phyloP scores from a whole-genome alignment of 2,113 vertebrate species.

The Tichodroma muraria region DNA sequence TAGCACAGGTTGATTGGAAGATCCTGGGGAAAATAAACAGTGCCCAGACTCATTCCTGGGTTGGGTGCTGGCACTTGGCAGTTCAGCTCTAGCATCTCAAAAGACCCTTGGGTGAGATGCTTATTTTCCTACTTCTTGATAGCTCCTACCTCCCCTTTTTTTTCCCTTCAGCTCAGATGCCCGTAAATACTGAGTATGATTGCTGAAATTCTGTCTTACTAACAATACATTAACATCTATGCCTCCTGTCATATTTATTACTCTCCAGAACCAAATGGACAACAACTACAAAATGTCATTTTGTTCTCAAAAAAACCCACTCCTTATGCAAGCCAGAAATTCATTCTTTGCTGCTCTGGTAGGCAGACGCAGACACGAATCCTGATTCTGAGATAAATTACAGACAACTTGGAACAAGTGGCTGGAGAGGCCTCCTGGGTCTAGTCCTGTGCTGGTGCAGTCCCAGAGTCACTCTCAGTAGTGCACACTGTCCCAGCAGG shows the following conservation, averaged over 20 bases:
- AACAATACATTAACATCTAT: neutral
- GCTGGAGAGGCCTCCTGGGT: neutral
- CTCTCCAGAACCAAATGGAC: neutral
- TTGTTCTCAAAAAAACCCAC: neutral
- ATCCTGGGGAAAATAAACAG: neutral
- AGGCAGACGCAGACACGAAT: neutral
- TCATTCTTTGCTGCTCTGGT: neutral
- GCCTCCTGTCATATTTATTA: neutral
- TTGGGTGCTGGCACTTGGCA: neutral
- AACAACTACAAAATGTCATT: neutral
- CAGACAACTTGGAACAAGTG: neutral
- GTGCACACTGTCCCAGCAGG: accelerated
- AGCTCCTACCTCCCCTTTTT: neutral
- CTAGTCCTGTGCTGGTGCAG: neutral
- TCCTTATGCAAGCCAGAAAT: neutral
- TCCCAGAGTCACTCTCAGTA: neutral
- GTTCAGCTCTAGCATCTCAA: neutral
- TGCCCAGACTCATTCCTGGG: neutral
- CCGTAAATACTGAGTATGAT: neutral
- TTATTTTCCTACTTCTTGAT: neutral
- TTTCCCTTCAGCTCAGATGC: neutral
- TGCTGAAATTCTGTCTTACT: neutral
- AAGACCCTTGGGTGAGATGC: neutral
- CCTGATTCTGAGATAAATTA: neutral
- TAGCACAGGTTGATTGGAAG: neutral